Conservation (phyloP, 2,113 vertebrate genomes). For the Trichechus manatus region DNA sequence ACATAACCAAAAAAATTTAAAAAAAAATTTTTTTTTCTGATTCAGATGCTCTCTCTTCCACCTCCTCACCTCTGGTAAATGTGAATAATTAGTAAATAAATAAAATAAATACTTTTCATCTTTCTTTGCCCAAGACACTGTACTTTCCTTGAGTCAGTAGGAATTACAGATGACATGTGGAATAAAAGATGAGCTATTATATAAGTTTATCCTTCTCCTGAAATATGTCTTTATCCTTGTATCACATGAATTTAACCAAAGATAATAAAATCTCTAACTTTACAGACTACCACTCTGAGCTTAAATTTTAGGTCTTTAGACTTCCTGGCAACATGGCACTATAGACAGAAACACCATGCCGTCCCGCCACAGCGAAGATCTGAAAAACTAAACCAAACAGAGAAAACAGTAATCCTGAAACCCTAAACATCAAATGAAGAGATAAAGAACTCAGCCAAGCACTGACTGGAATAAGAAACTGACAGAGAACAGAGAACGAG, state of each 20-base stretch:
- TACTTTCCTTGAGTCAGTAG: not conserved
- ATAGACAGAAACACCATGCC: no score
- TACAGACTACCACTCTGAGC: not conserved
- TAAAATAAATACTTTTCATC: conserved; percentile 40
- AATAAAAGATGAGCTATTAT: conserved; percentile 14
- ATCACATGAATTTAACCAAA: conserved; percentile 13
- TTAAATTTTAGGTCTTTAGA: conserved; percentile 51
- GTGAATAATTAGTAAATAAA: not conserved
- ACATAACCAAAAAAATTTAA: not conserved
- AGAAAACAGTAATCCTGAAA: no score
- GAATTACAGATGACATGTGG: not conserved
- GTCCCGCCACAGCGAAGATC: no score
- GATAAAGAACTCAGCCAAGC: no score
- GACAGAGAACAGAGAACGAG: no score
- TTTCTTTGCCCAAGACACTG: conserved; percentile 7
- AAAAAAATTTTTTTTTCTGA: not conserved
- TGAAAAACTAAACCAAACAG: no score
- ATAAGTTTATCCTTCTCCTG: not conserved
- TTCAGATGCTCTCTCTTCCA: not conserved
- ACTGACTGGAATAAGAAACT: no score
- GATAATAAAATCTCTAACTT: conserved; percentile 11
- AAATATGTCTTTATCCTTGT: conserved; percentile 22
- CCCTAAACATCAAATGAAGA: no score
- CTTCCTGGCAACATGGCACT: not conserved
- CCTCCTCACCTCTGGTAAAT: not conserved